Evolutionary conservation across 2,888 invertebrate species (phyloP).

Genomic region (Netelia melanura): DNA sequence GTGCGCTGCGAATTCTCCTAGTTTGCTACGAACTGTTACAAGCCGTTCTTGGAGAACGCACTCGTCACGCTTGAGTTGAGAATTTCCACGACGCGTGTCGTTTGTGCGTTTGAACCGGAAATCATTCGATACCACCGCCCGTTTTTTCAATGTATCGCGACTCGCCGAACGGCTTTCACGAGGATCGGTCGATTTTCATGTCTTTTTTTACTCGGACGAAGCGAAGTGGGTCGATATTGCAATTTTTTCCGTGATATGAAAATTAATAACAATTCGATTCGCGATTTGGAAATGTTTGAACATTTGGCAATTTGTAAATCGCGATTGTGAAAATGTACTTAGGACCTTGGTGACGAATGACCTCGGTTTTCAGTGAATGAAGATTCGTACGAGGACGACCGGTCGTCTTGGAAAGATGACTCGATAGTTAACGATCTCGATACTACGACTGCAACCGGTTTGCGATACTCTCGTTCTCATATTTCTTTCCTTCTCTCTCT

Average conservation of each 20-base stretch:
- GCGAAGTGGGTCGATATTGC: neutral
- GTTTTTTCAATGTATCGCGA: neutral
- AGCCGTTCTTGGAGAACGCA: slow-evolving; percentile 22
- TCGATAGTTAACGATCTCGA: slow-evolving; percentile 25
- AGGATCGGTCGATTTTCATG: neutral
- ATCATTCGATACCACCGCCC: slow-evolving; percentile 62
- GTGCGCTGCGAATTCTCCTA: slow-evolving; percentile 12
- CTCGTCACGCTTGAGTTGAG: slow-evolving; percentile 70
- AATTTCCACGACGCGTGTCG: slow-evolving; percentile 36
- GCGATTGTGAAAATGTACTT: neutral
- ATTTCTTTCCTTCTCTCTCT: slow-evolving; percentile 35
- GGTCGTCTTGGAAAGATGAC: slow-evolving; percentile 37
- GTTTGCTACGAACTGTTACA: neutral
- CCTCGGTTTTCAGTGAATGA: slow-evolving; percentile 8
- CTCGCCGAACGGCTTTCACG: slow-evolving; percentile 74
- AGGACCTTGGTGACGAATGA: slow-evolving; percentile 1
- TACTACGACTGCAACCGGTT: slow-evolving; percentile 51
- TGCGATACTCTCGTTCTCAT: slow-evolving; percentile 37
- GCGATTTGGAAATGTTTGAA: neutral
- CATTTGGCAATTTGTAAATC: neutral
- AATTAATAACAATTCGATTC: neutral
- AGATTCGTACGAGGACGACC: slow-evolving; percentile 32
- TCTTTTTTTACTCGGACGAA: neutral
- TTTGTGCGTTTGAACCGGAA: slow-evolving; percentile 52
- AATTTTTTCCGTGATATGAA: neutral